These are phyloP conservation scores for Grammomys surdaster DNA, from an alignment of 2,113 vertebrate genomes.

Conservation along the genomic window DNA sequence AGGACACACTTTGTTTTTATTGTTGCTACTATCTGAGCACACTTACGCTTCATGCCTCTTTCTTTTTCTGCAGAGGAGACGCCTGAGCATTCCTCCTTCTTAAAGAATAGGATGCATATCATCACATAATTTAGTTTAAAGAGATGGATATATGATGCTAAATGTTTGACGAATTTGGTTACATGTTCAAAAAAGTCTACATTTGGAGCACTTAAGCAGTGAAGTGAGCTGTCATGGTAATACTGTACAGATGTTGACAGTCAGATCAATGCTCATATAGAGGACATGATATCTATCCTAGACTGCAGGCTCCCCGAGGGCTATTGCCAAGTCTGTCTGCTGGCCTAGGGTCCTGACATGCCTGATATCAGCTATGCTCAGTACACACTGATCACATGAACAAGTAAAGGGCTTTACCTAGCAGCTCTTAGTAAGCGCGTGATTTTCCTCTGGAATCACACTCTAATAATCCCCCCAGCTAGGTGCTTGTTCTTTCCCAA, in stretches of 20 bases:
- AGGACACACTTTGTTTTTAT: background rate
- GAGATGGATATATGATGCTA: background rate
- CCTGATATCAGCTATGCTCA: background rate
- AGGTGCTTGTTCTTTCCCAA: background rate
- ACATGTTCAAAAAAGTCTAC: background rate
- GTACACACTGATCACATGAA: background rate
- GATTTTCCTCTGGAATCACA: background rate
- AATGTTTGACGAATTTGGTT: background rate
- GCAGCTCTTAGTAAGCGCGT: background rate
- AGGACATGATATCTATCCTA: background rate
- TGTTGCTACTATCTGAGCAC: background rate
- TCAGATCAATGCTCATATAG: background rate
- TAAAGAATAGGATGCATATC: background rate
- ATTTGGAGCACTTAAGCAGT: background rate
- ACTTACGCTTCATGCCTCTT: background rate
- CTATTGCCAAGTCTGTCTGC: background rate
- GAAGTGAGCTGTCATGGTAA: background rate
- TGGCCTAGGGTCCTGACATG: background rate
- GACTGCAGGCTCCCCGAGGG: no score
- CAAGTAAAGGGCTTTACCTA: background rate
- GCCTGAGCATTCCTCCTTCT: background rate
- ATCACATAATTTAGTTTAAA: background rate
- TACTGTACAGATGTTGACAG: background rate
- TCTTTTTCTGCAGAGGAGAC: background rate
- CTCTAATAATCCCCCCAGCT: background rate